phyloP scores from a whole-genome alignment of 2,797 vertebrate genomes.

The Gallinago solitaria region DNA sequence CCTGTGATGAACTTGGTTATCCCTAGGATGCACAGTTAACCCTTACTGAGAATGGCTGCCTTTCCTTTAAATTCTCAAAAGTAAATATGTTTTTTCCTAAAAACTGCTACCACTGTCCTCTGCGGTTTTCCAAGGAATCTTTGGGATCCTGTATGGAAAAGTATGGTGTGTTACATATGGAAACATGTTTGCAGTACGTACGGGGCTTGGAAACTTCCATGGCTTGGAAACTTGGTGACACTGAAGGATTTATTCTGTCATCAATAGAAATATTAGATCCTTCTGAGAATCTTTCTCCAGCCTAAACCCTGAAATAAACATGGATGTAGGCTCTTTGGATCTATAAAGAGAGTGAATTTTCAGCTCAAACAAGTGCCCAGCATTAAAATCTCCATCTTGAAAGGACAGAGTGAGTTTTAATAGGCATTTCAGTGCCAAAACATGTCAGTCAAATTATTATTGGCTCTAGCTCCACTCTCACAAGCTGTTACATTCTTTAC shows the following conservation, averaged over 20 bases:
- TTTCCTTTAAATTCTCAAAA: neutral
- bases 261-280: constrained; percentile 25
- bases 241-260: constrained; percentile 49
- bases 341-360: constrained; percentile 42
- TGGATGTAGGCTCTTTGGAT: constrained; percentile 1
- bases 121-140: neutral
- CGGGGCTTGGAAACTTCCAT: constrained; percentile 47
- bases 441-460: constrained; percentile 75
- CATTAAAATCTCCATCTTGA: constrained; percentile 49
- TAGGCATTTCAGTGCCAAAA: constrained; percentile 58
- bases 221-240: constrained; percentile 9
- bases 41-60: neutral
- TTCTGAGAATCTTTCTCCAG: constrained; percentile 36
- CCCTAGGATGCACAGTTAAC: neutral
- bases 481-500: constrained; percentile 80
- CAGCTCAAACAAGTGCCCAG: constrained; percentile 38
- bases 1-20: neutral
- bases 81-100: constrained; percentile 1
- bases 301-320: neutral
- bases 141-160: constrained; percentile 43
- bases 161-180: neutral
- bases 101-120: neutral
- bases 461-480: constrained; percentile 70
- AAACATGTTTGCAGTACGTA: neutral
- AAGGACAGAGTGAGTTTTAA: constrained; percentile 59